Conservation (phyloP, 2,113 vertebrate genomes). For the Nothocercus julius region DNA sequence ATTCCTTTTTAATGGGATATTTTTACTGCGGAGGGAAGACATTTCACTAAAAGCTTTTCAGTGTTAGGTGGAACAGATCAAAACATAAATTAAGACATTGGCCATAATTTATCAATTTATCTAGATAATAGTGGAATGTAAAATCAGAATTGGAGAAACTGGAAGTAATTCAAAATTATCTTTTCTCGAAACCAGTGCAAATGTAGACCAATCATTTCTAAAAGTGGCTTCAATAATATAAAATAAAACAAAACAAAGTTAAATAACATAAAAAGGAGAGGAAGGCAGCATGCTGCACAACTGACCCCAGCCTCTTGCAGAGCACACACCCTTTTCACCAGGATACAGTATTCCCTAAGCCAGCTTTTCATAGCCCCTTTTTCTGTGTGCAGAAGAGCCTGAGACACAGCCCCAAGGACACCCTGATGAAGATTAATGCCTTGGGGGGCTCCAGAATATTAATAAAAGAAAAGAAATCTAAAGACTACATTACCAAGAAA, state of each 20-base stretch:
- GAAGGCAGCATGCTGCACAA: accelerated
- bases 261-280: background rate
- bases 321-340: background rate
- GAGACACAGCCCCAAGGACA: background rate
- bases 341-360: background rate
- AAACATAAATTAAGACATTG: background rate
- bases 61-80: background rate
- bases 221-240: background rate
- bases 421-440: background rate
- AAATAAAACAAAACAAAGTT: background rate
- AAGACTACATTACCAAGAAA: background rate
- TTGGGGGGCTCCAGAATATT: background rate
- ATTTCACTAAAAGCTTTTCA: background rate
- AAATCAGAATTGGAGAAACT: background rate
- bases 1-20: background rate
- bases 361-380: background rate
- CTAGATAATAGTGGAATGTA: background rate
- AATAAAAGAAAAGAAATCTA: background rate
- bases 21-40: background rate
- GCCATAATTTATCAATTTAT: background rate
- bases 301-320: background rate
- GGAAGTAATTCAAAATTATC: background rate
- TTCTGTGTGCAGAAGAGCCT: background rate
- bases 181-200: background rate
- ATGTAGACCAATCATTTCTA: background rate